Evolutionary conservation across 2,888 invertebrate genomes (phyloP).

Genomic region (Sericinus montela): DNA sequence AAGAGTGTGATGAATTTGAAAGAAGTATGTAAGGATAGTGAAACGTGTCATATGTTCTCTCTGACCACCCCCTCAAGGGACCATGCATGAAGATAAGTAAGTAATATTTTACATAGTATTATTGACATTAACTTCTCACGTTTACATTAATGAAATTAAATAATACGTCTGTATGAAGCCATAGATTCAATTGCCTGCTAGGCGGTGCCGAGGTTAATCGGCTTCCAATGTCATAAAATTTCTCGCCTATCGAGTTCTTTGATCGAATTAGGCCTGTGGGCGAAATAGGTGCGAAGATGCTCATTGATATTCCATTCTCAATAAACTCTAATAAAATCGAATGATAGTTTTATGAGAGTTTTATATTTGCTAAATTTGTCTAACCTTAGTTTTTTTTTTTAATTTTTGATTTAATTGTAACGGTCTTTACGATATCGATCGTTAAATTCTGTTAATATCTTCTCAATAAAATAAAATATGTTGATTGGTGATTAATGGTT

Average conservation of each 20-base stretch:
- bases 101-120: too few relatives aligned
- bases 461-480: slow-evolving; percentile 7
- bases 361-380: slow-evolving; percentile 20
- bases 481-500: slow-evolving; percentile 4
- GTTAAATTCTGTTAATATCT: slow-evolving; percentile 8
- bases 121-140: too few relatives aligned
- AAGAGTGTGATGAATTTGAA: too few relatives aligned
- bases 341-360: slow-evolving; percentile 16
- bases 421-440: slow-evolving; percentile 5
- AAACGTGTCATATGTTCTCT: too few relatives aligned
- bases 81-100: too few relatives aligned
- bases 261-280: slow-evolving; percentile 39
- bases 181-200: slow-evolving; percentile 26
- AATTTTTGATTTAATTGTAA: slow-evolving; percentile 16
- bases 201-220: slow-evolving; percentile 43
- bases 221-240: slow-evolving; percentile 45
- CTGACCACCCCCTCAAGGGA: too few relatives aligned
- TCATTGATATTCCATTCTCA: slow-evolving; percentile 38
- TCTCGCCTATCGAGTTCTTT: slow-evolving; percentile 39
- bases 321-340: slow-evolving; percentile 29
- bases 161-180: neutral
- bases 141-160: too few relatives aligned
- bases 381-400: slow-evolving; percentile 13
- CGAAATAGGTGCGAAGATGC: slow-evolving; percentile 40
- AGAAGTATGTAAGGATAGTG: too few relatives aligned